phyloP scores from a whole-genome alignment of 2,797 vertebrate genomes.

The Phaenicophaeus curvirostris region DNA sequence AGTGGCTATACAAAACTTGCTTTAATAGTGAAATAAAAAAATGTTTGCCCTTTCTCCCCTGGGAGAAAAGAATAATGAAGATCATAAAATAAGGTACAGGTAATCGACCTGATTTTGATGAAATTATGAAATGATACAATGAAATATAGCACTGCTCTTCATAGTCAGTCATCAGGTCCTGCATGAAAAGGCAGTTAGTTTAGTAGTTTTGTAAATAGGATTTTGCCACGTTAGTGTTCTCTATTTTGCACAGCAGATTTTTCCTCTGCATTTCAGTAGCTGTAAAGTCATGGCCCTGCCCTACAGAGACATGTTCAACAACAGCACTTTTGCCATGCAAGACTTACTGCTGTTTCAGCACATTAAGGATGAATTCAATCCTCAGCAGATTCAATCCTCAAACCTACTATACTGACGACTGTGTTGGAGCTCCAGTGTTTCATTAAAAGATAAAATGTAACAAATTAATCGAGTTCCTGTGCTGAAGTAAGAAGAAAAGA shows the following conservation, averaged over 20 bases:
- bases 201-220: background rate
- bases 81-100: background rate
- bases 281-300: background rate
- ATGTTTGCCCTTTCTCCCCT: background rate
- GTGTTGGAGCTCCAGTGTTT: background rate
- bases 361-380: conserved; percentile 5
- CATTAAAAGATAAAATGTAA: conserved; percentile 13
- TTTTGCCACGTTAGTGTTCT: background rate
- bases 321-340: background rate
- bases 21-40: background rate
- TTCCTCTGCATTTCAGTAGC: background rate
- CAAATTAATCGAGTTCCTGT: background rate
- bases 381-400: background rate
- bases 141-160: background rate
- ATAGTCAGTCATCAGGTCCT: background rate
- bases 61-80: background rate
- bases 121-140: background rate
- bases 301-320: background rate
- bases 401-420: background rate
- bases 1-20: background rate
- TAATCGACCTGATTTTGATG: background rate
- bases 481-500: background rate
- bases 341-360: conserved; percentile 49
- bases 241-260: background rate
- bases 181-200: background rate